Conservation (phyloP, 2,113 vertebrate genomes). For the Grus americana region DNA sequence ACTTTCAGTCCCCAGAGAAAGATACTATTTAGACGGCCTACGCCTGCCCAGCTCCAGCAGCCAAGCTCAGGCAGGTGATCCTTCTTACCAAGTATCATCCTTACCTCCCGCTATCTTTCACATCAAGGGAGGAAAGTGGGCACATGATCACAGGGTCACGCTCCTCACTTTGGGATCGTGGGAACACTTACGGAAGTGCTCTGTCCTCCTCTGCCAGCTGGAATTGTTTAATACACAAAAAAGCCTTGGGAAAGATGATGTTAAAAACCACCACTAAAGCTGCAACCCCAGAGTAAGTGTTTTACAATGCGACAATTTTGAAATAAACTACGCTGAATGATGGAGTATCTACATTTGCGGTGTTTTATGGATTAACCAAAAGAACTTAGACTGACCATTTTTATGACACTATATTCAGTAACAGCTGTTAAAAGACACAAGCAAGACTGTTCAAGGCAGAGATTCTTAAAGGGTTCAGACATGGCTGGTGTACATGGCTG, state of each 20-base stretch:
- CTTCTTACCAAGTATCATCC: constrained; percentile 1
- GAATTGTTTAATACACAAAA: not conserved
- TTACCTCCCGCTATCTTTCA: constrained; percentile 32
- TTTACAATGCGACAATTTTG: not conserved
- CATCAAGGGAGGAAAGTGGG: not conserved
- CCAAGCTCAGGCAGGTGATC: not conserved
- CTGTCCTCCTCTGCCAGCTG: constrained; percentile 42
- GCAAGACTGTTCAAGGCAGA: not conserved
- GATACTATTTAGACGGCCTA: not conserved
- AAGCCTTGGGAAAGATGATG: not conserved
- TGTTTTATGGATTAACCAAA: not conserved
- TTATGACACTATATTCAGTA: not conserved
- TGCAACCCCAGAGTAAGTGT: not conserved
- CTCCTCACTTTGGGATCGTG: constrained; percentile 33
- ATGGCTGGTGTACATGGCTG: not conserved
- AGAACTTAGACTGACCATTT: not conserved
- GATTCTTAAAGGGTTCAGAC: not conserved
- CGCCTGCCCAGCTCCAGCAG: not conserved
- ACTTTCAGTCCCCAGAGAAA: not conserved
- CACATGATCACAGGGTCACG: not conserved
- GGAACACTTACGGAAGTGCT: constrained; percentile 32
- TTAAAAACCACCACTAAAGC: not conserved
- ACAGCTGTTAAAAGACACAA: not conserved
- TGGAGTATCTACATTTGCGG: not conserved
- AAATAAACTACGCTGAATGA: not conserved